Percentiles rank a stretch among this genome's conserved stretches.
phyloP scores from a whole-genome alignment of 2,888 invertebrate genomes.

The Orchestes rusci region DNA sequence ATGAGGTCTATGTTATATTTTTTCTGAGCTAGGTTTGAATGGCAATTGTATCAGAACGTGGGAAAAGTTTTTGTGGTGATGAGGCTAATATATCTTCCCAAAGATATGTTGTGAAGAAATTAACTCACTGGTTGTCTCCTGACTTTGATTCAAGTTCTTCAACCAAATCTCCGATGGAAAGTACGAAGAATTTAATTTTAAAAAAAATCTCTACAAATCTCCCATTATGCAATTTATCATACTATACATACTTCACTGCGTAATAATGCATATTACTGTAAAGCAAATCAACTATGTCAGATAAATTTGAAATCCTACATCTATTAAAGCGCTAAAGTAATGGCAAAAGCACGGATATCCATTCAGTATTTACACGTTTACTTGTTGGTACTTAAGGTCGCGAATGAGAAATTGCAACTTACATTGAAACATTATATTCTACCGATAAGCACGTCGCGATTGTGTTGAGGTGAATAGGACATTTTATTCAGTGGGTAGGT shows the following conservation, averaged over 20 bases:
- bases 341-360: constrained; percentile 15
- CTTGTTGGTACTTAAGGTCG: constrained; percentile 18
- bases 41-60: constrained; percentile 1
- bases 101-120: constrained; percentile 2
- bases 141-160: no score
- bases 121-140: no score
- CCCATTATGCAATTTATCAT: no score
- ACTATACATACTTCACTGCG: no score
- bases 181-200: no score
- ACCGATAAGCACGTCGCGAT: constrained; percentile 14
- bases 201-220: no score
- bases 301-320: constrained; percentile 14
- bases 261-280: no score
- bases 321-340: constrained; percentile 16
- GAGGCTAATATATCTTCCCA: neutral
- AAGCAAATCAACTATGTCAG: constrained; percentile 14
- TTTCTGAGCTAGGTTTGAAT: neutral
- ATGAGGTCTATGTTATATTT: neutral
- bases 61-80: neutral
- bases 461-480: constrained; percentile 11
- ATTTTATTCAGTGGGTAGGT: constrained; percentile 10
- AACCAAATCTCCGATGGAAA: no score
- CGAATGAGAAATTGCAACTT: constrained; percentile 14
- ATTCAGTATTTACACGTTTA: constrained; percentile 18
- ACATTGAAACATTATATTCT: constrained; percentile 20